phyloP scores from a whole-genome alignment of 2,797 vertebrate genomes.

The Chelon auratus region DNA sequence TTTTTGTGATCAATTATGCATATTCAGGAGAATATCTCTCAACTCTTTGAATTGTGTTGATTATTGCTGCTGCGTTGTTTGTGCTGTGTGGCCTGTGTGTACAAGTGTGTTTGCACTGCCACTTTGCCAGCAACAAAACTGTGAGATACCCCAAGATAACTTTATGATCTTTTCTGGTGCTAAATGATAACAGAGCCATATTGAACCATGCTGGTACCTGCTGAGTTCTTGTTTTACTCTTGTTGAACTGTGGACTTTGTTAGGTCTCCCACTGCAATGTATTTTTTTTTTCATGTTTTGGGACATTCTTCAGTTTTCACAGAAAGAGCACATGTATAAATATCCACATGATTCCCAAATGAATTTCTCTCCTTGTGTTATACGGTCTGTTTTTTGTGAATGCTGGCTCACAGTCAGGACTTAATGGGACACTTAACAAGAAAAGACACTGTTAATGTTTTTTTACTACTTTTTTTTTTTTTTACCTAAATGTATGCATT shows the following conservation, averaged over 20 bases:
- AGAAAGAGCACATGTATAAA: no score
- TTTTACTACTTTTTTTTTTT: no score
- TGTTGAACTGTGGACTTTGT: not conserved
- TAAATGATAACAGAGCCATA: not conserved
- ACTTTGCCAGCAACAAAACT: constrained; percentile 25
- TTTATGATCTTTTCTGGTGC: not conserved
- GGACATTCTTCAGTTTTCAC: no score
- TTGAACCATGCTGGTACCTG: not conserved
- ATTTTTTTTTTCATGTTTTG: no score
- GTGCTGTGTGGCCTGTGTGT: not conserved
- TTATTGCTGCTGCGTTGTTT: not conserved
- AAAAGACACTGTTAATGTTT: no score
- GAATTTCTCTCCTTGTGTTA: no score
- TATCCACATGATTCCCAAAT: no score
- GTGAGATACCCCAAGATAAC: not conserved
- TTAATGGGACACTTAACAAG: no score
- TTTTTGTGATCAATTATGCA: not conserved
- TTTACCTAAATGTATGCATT: no score
- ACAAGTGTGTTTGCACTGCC: constrained; percentile 3
- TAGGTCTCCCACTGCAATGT: not conserved
- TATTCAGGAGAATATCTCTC: not conserved
- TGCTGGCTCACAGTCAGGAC: no score
- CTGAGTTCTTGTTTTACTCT: no score
- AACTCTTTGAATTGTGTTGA: not conserved
- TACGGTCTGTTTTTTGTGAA: no score